A percentile compares a stretch with the other conserved stretches of the same genome.
Conservation (phyloP, 1,140 invertebrate species). For the Carposina sasakii region DNA sequence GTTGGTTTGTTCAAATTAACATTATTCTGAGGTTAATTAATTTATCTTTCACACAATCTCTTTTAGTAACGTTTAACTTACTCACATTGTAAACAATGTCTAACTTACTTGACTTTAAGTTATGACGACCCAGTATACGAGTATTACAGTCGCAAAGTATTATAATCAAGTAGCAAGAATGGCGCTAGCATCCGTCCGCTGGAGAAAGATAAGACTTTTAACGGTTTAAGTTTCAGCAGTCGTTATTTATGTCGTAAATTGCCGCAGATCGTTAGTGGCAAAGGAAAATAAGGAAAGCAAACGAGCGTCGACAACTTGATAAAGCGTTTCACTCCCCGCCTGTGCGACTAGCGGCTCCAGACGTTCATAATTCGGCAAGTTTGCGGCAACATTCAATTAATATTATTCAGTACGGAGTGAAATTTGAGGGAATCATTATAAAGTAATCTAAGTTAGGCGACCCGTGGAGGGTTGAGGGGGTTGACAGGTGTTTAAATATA, state of each 20-base stretch:
- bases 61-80: too few relatives aligned
- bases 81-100: too few relatives aligned
- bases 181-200: conserved; percentile 22
- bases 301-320: conserved; percentile 36
- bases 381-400: conserved; percentile 53
- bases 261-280: conserved; percentile 29
- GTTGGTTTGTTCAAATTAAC: too few relatives aligned
- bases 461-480: conserved; percentile 45
- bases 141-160: conserved; percentile 13
- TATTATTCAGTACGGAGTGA: conserved; percentile 51
- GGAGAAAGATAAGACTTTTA: conserved; percentile 30
- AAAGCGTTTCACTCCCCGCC: conserved; percentile 32
- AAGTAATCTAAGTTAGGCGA: conserved; percentile 68
- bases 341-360: conserved; percentile 31
- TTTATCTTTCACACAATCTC: too few relatives aligned
- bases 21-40: too few relatives aligned
- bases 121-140: too few relatives aligned
- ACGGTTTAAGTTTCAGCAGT: conserved; percentile 32
- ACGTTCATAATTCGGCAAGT: conserved; percentile 52
- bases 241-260: conserved; percentile 36
- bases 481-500: conserved; percentile 65
- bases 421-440: conserved; percentile 60
- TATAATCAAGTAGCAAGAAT: conserved; percentile 14
- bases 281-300: conserved; percentile 27
- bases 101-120: too few relatives aligned